These are phyloP conservation scores for Cyphomyrmex costatus DNA, from an alignment of 1,140 invertebrate species.

Conservation along the genomic window DNA sequence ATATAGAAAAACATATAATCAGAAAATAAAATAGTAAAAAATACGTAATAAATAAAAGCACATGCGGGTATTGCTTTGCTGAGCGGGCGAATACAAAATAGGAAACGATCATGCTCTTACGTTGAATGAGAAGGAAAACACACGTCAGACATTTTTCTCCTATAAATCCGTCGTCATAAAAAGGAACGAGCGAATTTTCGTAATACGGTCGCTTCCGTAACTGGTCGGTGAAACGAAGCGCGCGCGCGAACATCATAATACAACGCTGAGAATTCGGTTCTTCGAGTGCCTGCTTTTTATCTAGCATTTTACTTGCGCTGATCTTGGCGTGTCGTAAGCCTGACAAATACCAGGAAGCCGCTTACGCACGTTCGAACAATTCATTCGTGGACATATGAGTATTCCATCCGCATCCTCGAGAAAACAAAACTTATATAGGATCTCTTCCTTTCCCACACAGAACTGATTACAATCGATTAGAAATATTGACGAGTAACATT, in stretches of 20 bases:
- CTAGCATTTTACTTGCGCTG: constrained; percentile 42
- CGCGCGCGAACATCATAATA: constrained; percentile 62
- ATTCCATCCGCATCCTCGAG: constrained; percentile 6
- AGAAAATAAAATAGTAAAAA: constrained; percentile 39
- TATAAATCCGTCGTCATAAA: constrained; percentile 78
- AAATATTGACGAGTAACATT: constrained; percentile 4
- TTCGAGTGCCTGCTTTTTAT: constrained; percentile 41
- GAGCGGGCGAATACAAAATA: constrained; percentile 7
- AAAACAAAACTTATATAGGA: constrained; percentile 22
- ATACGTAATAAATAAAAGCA: not conserved
- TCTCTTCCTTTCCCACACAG: constrained; percentile 13
- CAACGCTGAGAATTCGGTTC: constrained; percentile 71
- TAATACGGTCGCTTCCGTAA: constrained; percentile 71
- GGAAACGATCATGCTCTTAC: not conserved
- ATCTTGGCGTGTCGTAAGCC: constrained; percentile 55
- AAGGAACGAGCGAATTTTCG: constrained; percentile 77
- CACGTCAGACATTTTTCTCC: constrained; percentile 70
- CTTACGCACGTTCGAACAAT: not conserved
- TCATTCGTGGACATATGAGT: constrained; percentile 14
- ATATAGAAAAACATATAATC: constrained; percentile 9
- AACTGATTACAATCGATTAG: not conserved
- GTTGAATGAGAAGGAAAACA: constrained; percentile 63
- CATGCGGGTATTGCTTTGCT: constrained; percentile 40
- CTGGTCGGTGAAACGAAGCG: constrained; percentile 62
- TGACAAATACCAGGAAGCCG: constrained; percentile 57